Evolutionary conservation across 2,113 vertebrate genomes (phyloP).

Genomic region (Aptenodytes patagonicus): DNA sequence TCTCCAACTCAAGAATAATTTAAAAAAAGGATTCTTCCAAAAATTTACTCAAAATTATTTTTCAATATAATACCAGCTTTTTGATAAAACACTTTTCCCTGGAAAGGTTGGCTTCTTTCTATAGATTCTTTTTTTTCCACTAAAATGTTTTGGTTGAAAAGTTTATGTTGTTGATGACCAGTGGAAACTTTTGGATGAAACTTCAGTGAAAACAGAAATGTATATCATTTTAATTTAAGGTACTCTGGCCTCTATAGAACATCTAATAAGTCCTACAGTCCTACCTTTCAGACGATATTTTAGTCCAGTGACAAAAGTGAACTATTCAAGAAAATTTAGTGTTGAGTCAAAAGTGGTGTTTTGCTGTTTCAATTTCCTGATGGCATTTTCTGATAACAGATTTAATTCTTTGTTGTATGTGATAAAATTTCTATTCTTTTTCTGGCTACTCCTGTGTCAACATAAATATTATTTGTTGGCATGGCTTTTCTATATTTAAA

Average conservation of each 20-base stretch:
- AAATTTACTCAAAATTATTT: neutral
- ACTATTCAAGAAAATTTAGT: neutral
- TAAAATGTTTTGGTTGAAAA: neutral
- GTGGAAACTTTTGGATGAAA: neutral
- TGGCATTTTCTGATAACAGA: neutral
- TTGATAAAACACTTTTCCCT: neutral
- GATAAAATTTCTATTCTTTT: neutral
- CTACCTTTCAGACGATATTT: neutral
- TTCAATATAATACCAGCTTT: neutral
- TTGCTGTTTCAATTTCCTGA: neutral
- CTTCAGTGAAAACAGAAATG: neutral
- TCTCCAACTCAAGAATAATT: neutral
- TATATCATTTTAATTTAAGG: neutral
- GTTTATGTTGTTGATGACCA: neutral
- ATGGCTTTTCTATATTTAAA: neutral
- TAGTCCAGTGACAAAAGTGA: neutral
- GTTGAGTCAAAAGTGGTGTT: neutral
- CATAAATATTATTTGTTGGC: neutral
- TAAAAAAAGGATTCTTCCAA: neutral
- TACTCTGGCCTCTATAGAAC: neutral
- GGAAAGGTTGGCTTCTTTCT: neutral
- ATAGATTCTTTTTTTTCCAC: neutral
- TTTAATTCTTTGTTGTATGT: neutral
- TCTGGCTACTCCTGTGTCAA: neutral
- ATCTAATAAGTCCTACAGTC: neutral